Conservation (phyloP, 1,140 invertebrate species). For the Euura saliciscinereae region DNA sequence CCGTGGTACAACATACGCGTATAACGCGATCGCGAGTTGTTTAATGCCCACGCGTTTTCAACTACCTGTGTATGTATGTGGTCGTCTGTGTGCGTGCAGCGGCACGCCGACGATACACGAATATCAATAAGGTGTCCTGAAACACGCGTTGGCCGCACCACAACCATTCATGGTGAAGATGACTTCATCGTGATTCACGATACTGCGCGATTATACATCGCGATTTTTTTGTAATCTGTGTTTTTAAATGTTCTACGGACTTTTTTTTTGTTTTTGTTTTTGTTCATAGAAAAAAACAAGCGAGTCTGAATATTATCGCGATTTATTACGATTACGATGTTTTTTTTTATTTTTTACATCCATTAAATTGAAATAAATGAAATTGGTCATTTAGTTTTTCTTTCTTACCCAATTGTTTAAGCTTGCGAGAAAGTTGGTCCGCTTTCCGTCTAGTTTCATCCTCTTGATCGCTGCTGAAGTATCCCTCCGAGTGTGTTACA, state of each 20-base stretch:
- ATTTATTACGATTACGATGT: too few relatives aligned
- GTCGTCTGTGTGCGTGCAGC: neutral
- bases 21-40: too few relatives aligned
- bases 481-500: conserved; percentile 70
- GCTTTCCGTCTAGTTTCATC: conserved; percentile 56
- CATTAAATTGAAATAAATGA: too few relatives aligned
- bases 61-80: neutral
- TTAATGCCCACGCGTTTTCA: neutral
- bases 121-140: conserved; percentile 9
- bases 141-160: neutral
- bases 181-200: conserved; percentile 31
- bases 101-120: neutral
- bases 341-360: too few relatives aligned
- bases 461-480: conserved; percentile 72
- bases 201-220: neutral
- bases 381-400: neutral
- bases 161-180: conserved; percentile 22
- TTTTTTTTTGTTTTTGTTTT: too few relatives aligned
- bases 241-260: too few relatives aligned
- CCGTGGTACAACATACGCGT: too few relatives aligned
- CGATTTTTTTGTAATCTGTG: too few relatives aligned
- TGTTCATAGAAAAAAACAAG: too few relatives aligned
- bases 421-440: conserved; percentile 41
- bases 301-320: too few relatives aligned
- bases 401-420: conserved; percentile 42